Evolutionary conservation across 1,140 invertebrate genomes (phyloP).

Genomic region (Trichonephila inaurata): DNA sequence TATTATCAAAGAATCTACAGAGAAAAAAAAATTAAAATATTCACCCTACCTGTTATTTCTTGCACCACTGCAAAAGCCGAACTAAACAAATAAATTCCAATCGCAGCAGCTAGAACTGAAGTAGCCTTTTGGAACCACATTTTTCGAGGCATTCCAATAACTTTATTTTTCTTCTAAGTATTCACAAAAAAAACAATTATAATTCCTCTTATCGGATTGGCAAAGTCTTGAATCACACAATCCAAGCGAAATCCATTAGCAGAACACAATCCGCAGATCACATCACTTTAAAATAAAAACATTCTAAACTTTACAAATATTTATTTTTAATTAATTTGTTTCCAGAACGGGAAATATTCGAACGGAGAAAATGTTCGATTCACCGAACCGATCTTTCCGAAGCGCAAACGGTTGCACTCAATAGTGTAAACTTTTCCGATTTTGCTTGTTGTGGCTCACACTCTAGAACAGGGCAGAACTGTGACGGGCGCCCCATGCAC

Average conservation of each 20-base stretch:
- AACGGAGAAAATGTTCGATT: not conserved
- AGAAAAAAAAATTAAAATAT: too few species aligned
- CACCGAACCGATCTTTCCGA: not conserved
- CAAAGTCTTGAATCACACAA: slow-evolving; percentile 42
- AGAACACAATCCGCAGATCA: not conserved
- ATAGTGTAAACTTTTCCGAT: slow-evolving; percentile 15
- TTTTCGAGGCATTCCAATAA: slow-evolving; percentile 10
- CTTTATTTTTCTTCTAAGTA: not conserved
- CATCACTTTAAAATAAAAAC: not conserved
- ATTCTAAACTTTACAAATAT: not conserved
- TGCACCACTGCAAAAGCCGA: not conserved
- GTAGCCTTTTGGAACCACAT: not conserved
- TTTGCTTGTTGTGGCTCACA: slow-evolving; percentile 28
- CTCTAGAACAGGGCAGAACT: not conserved
- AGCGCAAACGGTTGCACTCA: slow-evolving; percentile 20
- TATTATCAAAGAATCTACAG: too few species aligned
- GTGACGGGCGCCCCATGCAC: slow-evolving; percentile 18
- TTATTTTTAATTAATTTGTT: slow-evolving; percentile 8
- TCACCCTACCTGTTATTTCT: slow-evolving; percentile 51
- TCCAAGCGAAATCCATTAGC: slow-evolving; percentile 2
- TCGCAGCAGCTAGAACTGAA: not conserved
- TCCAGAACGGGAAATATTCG: not conserved
- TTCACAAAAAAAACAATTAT: slow-evolving; percentile 13
- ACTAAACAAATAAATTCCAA: slow-evolving; percentile 66
- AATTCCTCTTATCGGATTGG: slow-evolving; percentile 25